Conservation (phyloP, 2,113 vertebrate species). For the Phyllostomus hastatus region DNA sequence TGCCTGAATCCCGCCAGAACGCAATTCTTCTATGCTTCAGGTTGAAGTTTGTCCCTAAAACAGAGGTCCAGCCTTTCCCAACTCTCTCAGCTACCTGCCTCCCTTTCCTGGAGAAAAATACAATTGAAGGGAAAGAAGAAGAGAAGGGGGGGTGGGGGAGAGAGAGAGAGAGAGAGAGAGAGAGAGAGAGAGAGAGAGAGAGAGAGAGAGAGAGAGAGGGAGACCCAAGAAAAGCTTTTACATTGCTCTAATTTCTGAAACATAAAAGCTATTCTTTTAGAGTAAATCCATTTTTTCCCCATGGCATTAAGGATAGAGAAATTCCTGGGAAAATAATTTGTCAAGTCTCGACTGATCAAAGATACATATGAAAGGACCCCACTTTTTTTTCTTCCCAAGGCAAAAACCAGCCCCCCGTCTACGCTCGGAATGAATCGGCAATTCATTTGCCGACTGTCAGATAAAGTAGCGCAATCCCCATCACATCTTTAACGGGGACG, state of each 20-base stretch:
- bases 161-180: background rate
- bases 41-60: background rate
- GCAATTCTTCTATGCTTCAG: background rate
- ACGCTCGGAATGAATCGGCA: conserved; percentile 81
- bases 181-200: background rate
- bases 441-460: conserved; percentile 85
- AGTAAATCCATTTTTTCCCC: conserved; percentile 63
- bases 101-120: background rate
- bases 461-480: conserved; percentile 80
- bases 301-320: conserved; percentile 78
- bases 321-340: conserved; percentile 86
- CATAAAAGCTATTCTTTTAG: conserved; percentile 77
- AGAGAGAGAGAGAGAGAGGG: background rate
- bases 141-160: background rate
- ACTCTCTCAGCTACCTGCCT: background rate
- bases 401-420: conserved; percentile 60
- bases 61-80: background rate
- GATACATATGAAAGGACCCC: conserved; percentile 79
- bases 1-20: background rate
- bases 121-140: background rate
- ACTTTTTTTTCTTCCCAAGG: conserved; percentile 50
- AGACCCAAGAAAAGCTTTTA: conserved; percentile 56
- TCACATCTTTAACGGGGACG: conserved; percentile 79
- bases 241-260: conserved; percentile 63
- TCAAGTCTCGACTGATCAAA: conserved; percentile 84